Conservation (phyloP, 2,113 vertebrate genomes). For the Clinocottus analis region DNA sequence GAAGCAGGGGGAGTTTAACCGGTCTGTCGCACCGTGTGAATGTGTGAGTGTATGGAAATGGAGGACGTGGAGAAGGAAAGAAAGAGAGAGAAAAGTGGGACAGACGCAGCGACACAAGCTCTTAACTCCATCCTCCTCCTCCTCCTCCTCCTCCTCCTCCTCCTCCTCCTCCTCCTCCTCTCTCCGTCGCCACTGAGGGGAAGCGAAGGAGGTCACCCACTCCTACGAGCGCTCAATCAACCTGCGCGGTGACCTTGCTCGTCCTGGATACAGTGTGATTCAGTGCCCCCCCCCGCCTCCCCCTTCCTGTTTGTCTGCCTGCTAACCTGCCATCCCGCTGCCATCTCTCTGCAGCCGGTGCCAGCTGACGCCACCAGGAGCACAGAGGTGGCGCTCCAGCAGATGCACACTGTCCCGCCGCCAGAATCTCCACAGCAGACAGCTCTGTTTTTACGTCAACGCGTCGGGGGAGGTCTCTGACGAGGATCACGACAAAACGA, state of each 20-base stretch:
- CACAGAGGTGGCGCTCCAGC: conserved; percentile 54
- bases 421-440: conserved; percentile 33
- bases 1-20: background rate
- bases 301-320: conserved; percentile 56
- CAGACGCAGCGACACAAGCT: conserved; percentile 59
- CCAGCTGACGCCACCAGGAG: conserved; percentile 60
- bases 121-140: conserved; percentile 33
- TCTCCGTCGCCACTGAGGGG: conserved; percentile 58
- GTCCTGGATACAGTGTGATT: conserved; percentile 76
- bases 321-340: conserved; percentile 50
- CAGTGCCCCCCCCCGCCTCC: no score
- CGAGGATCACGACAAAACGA: conserved; percentile 31
- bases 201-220: conserved; percentile 81
- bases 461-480: conserved; percentile 25
- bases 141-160: no score
- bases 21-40: conserved; percentile 16
- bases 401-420: conserved; percentile 55
- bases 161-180: no score
- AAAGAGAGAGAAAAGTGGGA: conserved; percentile 61
- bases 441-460: conserved; percentile 29
- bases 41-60: background rate
- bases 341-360: conserved; percentile 60
- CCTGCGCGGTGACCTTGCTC: conserved; percentile 77
- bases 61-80: conserved; percentile 5
- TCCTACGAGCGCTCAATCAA: conserved; percentile 81